These are phyloP conservation scores for Tigriopus californicus DNA, from an alignment of 2,888 invertebrate species.

Conservation along the genomic window DNA sequence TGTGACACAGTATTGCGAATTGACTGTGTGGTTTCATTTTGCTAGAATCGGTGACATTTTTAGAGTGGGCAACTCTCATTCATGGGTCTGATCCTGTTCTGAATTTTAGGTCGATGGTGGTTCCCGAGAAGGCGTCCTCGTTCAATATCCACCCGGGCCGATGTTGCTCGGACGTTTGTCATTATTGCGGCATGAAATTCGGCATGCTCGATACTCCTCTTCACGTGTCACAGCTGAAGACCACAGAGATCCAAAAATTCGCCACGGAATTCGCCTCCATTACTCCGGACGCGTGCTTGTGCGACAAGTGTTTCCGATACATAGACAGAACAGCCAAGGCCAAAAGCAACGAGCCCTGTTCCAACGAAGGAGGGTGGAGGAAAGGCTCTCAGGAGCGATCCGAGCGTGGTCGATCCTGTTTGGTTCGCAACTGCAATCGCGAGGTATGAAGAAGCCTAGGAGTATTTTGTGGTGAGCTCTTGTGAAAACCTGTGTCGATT, in stretches of 20 bases:
- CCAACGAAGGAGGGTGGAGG: neutral
- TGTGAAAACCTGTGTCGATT: neutral
- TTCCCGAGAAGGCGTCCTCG: conserved; percentile 69
- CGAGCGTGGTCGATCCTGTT: conserved; percentile 7
- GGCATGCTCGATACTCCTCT: conserved; percentile 68
- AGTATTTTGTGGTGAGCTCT: too few relatives aligned
- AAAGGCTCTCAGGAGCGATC: neutral
- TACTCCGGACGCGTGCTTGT: conserved; percentile 62
- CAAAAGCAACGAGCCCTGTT: neutral
- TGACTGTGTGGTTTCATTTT: neutral
- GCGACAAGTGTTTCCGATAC: conserved; percentile 69
- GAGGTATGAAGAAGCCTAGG: conserved; percentile 5
- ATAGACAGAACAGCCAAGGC: conserved; percentile 52
- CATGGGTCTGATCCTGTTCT: neutral
- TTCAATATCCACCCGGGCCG: conserved; percentile 67
- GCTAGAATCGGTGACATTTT: neutral
- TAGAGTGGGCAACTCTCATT: too few relatives aligned
- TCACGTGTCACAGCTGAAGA: conserved; percentile 68
- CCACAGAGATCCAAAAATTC: conserved; percentile 44
- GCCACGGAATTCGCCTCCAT: conserved; percentile 25
- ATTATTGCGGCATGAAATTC: conserved; percentile 69
- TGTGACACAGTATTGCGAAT: neutral
- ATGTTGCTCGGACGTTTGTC: conserved; percentile 63
- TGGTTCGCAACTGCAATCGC: conserved; percentile 12
- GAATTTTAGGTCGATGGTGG: conserved; percentile 35